Percentiles rank a stretch among this genome's conserved stretches.
Evolutionary conservation across 2,888 invertebrate genomes (phyloP).

Genomic region (Tanypteryx hageni): DNA sequence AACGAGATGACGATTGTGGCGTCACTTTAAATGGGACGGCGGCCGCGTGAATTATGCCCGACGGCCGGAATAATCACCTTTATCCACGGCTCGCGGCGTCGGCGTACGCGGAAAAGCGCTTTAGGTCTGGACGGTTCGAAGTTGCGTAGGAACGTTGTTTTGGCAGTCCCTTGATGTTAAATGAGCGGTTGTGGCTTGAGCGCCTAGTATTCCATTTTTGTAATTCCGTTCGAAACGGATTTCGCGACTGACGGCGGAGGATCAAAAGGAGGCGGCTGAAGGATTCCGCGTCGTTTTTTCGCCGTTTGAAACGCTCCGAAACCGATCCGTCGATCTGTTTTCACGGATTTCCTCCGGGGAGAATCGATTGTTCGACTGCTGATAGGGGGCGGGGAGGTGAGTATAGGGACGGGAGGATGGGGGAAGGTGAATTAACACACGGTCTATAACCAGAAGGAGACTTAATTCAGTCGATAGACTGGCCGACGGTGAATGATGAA

Average conservation of each 20-base stretch:
- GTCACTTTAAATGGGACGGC: not conserved
- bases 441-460: not conserved
- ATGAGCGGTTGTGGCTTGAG: not conserved
- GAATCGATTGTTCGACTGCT: not conserved
- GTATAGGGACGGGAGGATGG: too few species aligned
- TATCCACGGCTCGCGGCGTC: not conserved
- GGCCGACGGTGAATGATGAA: not conserved
- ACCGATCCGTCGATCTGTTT: not conserved
- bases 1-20: conserved; percentile 15
- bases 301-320: not conserved
- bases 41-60: conserved; percentile 11
- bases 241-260: not conserved
- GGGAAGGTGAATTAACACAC: not conserved
- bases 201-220: not conserved
- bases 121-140: not conserved
- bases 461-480: not conserved
- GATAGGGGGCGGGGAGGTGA: not conserved
- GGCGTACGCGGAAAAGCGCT: not conserved
- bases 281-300: not conserved
- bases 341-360: not conserved
- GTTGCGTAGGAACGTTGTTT: not conserved
- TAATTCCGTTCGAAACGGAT: not conserved
- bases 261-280: not conserved
- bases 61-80: conserved; percentile 18
- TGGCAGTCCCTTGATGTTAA: too few species aligned